phyloP scores from a whole-genome alignment of 2,888 invertebrate genomes.

The Tipula helvola region DNA sequence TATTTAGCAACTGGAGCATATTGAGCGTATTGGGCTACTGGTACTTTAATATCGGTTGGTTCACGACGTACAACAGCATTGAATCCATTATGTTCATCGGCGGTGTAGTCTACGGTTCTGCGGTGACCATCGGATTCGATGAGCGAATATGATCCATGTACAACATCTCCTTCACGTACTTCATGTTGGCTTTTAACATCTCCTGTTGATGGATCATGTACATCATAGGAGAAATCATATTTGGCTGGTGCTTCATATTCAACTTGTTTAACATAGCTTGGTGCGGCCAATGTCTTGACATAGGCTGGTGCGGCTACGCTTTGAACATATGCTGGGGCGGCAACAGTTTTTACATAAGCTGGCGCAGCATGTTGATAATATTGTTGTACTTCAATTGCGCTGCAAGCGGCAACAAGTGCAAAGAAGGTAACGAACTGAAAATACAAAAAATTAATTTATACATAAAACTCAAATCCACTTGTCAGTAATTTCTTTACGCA shows the following conservation, averaged over 20 bases:
- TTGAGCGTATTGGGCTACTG: conserved; percentile 18
- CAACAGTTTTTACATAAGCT: background rate
- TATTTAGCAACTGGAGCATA: conserved; percentile 18
- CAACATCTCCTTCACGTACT: conserved; percentile 38
- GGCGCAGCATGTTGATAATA: background rate
- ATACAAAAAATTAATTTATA: background rate
- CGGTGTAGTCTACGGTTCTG: conserved; percentile 40
- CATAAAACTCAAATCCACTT: background rate
- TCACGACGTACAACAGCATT: conserved; percentile 40
- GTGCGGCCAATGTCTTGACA: conserved; percentile 6
- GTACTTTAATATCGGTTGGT: conserved; percentile 30
- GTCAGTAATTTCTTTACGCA: background rate
- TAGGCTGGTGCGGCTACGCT: background rate
- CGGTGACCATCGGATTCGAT: conserved; percentile 40
- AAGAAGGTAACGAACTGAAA: conserved; percentile 7
- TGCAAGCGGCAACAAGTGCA: background rate
- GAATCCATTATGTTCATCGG: conserved; percentile 41
- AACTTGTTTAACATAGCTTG: background rate
- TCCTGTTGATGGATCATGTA: conserved; percentile 39
- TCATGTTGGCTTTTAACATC: conserved; percentile 42
- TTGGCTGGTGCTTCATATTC: conserved; percentile 32
- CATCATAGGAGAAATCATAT: conserved; percentile 38
- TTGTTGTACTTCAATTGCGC: background rate
- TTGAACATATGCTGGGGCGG: background rate
- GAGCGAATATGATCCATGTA: conserved; percentile 39